These are phyloP conservation scores for Falco naumanni DNA, from an alignment of 2,797 vertebrate species.

Conservation along the genomic window DNA sequence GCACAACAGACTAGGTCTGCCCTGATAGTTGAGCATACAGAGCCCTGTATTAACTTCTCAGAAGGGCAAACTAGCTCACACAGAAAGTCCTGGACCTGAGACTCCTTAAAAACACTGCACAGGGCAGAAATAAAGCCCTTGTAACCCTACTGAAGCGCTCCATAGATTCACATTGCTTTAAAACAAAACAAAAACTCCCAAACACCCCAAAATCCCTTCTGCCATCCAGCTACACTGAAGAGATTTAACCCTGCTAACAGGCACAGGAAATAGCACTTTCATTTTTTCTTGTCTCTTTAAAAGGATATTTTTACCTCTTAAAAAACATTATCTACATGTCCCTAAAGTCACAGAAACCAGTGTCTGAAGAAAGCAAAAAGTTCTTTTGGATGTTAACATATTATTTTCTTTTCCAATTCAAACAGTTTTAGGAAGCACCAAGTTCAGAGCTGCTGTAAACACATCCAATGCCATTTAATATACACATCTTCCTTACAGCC, in stretches of 20 bases:
- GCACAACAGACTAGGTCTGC: neutral
- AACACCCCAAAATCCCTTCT: neutral
- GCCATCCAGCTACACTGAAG: neutral
- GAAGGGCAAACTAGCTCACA: neutral
- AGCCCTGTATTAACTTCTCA: neutral
- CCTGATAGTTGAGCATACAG: neutral
- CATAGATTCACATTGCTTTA: neutral
- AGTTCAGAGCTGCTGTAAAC: neutral
- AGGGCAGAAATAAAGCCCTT: neutral
- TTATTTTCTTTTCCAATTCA: constrained; percentile 22
- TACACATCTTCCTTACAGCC: neutral
- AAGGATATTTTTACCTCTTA: neutral
- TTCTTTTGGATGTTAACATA: neutral
- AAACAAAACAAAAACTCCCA: neutral
- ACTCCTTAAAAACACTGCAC: neutral
- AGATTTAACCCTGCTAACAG: neutral
- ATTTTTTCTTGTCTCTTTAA: constrained; percentile 7
- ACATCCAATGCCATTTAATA: neutral
- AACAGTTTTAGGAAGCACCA: neutral
- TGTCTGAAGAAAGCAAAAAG: neutral
- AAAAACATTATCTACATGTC: neutral
- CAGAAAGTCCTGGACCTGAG: neutral
- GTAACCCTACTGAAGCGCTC: neutral
- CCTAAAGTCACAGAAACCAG: neutral
- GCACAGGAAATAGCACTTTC: neutral